Percentiles rank a stretch among this genome's conserved stretches.
phyloP scores from a whole-genome alignment of 2,113 vertebrate genomes.

The Laticauda colubrina region DNA sequence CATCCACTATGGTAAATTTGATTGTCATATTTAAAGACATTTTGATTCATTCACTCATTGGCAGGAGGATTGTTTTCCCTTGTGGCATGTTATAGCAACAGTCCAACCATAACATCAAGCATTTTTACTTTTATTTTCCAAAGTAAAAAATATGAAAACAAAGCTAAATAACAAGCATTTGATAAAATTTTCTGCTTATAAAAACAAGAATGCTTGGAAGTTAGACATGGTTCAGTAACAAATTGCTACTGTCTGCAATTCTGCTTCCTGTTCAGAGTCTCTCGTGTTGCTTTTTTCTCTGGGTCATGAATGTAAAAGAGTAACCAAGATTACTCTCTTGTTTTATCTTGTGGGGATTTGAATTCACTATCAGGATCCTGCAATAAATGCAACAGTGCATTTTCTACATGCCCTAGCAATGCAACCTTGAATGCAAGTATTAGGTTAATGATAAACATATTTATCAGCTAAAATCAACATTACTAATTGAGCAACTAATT shows the following conservation, averaged over 20 bases:
- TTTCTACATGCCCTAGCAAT: neutral
- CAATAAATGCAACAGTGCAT: neutral
- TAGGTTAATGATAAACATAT: neutral
- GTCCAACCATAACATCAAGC: constrained; percentile 44
- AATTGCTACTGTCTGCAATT: constrained; percentile 34
- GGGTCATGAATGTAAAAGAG: neutral
- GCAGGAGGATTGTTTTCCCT: constrained; percentile 22
- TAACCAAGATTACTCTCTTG: neutral
- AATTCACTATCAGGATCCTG: neutral
- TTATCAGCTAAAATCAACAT: neutral
- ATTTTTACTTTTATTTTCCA: constrained; percentile 49
- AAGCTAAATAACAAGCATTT: constrained; percentile 44
- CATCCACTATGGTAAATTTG: constrained; percentile 7
- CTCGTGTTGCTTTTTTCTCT: constrained; percentile 7
- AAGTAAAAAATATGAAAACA: constrained; percentile 32
- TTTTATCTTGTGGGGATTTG: constrained; percentile 16
- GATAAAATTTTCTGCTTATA: constrained; percentile 31
- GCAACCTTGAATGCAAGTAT: neutral
- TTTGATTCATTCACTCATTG: constrained; percentile 30
- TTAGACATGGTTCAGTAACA: constrained; percentile 35
- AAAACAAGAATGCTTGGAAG: constrained; percentile 7
- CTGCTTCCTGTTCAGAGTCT: constrained; percentile 16
- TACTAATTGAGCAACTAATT: neutral
- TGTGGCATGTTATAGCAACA: constrained; percentile 33
- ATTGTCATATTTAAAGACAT: constrained; percentile 50